Evolutionary conservation across 2,888 invertebrate genomes (phyloP), one percentile per base, ranked within the genome.

Genomic region (Hartigia nigra): DNA sequence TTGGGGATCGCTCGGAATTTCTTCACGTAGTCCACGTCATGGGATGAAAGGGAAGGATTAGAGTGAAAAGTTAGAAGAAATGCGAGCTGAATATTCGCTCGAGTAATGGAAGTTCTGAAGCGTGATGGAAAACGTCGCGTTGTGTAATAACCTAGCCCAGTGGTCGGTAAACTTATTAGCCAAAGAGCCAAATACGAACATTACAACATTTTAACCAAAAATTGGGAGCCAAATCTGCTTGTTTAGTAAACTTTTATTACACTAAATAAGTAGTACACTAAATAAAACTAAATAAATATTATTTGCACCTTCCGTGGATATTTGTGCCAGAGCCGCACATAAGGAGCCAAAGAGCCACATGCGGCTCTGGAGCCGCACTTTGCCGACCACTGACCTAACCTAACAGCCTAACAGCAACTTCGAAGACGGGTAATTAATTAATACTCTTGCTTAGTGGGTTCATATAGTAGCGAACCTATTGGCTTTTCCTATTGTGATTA

Each of bases 51-150:
- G 55, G 69, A 37, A 77, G 76, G 37, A 74, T 75, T 79, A 77
- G 37, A 79, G 31, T 69, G 74, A 37, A 79, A 79, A 74, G 34
- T 79, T 79, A 34, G 77, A 37, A 34, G 35, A 75, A 55, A 74
- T 55, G 55, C 55, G 23, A 55, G 23, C 14, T 14, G 55, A 55
- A 55, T 55, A 55, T 55, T 23, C 9, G 23, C 23, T 23, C 23
- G 55, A 55, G 55, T 23, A 55, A 55, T 23, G 23, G 55, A 23
- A 55, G 23, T 23, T 23, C 23, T 55, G 55, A 55, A 23, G 2
- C 55, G 9, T 55, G 55, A 55, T 55, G 55, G 23, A 55, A 55
- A 55, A 55, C 23, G 23, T 14, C 14, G 23, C 55, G 23, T 55
- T 23, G 55, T 55, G 9, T 9, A 23, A 2, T 55, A 23, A 39